Evolutionary conservation across 2,797 vertebrate species (phyloP), one percentile per base, ranked within the genome.

Genomic region (Myotis planiceps): DNA sequence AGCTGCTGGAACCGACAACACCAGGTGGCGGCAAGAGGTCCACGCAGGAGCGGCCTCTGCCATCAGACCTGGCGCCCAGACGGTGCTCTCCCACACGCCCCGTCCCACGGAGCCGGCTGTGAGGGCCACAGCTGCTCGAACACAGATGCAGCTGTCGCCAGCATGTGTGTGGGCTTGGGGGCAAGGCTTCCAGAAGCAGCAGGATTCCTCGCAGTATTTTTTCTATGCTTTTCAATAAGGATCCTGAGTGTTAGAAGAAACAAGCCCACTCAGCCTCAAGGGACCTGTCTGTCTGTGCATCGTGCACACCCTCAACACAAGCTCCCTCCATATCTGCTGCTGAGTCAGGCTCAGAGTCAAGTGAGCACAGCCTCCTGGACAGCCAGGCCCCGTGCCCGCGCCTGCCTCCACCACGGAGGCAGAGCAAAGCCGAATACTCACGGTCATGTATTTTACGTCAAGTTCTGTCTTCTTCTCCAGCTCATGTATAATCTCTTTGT

Each of bases 361-460:
- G 66, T 2, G 5, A 27, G 32, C 1, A 6, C 27, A 12, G 55
- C 58, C 47, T 39, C 25, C 16, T 0, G 3, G 78, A 53, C 19
- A 16, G 21, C 47, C 60, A 34, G 42, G 45, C 6, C 63, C 71
- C 0, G 2, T 5, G 25, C 18, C 25, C 37, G 0, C 6, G 8
- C 27, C 42, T 42, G 63, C 63, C 15, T 2, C 29, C 55, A 19
- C 8, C 55, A 19, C 0, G 9, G 14, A 23, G 55, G 34, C 9
- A 12, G 79, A 25, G n/a, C 47, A 29, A 69, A 72, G 2, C 16
- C 0, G 3, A 7, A 1, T 94, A 99, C 99, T 99, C 97, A 99
- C 99, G 29, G 98, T 99, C 99, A 99, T 99, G 47, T 99, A 99
- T 96, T 99, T 99, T 42, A 99, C 99, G 93, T 99, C 99, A 98